Evolutionary conservation across 2,113 vertebrate genomes (phyloP).

Genomic region (Oplegnathus fasciatus): DNA sequence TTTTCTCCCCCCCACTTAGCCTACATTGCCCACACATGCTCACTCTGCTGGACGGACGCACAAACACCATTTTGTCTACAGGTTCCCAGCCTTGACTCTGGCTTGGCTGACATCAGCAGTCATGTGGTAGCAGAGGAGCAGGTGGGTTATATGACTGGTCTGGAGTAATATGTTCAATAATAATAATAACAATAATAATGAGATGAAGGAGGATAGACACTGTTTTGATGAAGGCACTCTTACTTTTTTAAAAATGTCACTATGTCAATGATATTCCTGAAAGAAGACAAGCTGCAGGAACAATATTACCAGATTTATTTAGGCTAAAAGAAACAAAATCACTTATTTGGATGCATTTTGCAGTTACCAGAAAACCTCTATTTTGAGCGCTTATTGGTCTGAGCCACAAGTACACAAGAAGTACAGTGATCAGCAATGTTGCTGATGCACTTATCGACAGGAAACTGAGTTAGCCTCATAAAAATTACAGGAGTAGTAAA

Average conservation of each 20-base stretch:
- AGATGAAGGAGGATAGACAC: neutral
- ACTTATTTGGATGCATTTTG: neutral
- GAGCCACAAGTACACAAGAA: neutral
- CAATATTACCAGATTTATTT: neutral
- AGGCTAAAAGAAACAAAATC: neutral
- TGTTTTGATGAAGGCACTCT: neutral
- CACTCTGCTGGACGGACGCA: constrained; percentile 66
- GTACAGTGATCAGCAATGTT: constrained; percentile 26
- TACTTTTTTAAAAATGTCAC: neutral
- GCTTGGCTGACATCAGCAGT: constrained; percentile 72
- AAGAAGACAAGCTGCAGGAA: neutral
- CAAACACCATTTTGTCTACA: constrained; percentile 82
- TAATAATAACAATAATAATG: neutral
- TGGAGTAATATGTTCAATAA: neutral
- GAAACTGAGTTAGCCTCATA: constrained; percentile 59
- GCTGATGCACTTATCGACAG: constrained; percentile 67
- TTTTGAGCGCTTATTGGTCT: neutral
- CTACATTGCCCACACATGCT: constrained; percentile 48
- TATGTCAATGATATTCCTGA: neutral
- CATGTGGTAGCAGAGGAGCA: constrained; percentile 69
- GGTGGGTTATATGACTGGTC: constrained; percentile 47
- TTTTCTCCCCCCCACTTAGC: constrained; percentile 23
- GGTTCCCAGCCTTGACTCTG: constrained; percentile 71
- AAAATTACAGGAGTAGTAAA: constrained; percentile 63
- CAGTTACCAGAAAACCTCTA: neutral